Percentiles rank a stretch among this genome's conserved stretches.
Evolutionary conservation across 2,888 invertebrate genomes (phyloP).

Genomic region (Ochropleura leucogaster): DNA sequence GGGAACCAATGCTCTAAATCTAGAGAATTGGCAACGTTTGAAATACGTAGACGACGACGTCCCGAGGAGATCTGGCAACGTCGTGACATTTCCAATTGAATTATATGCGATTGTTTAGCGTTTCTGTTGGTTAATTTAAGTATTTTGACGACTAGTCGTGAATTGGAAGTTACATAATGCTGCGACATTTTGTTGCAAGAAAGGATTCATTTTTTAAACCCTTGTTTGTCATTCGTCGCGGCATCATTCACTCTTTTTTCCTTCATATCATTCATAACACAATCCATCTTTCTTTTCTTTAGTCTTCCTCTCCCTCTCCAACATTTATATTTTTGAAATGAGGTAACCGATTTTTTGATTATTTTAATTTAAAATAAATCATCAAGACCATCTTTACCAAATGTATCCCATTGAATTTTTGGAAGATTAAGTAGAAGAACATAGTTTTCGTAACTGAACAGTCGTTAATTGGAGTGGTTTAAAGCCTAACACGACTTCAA

Average conservation of each 20-base stretch:
- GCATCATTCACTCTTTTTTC: too few species aligned
- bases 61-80: slow-evolving; percentile 56
- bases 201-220: not conserved
- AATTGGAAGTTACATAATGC: not conserved
- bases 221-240: too few species aligned
- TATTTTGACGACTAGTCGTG: slow-evolving; percentile 14
- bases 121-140: slow-evolving; percentile 27
- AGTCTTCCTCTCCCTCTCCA: too few species aligned
- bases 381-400: too few species aligned
- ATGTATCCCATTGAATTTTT: too few species aligned
- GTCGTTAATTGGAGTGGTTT: not conserved
- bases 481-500: not conserved
- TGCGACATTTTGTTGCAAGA: slow-evolving; percentile 27
- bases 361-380: too few species aligned
- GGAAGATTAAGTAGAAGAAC: too few species aligned
- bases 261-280: too few species aligned
- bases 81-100: slow-evolving; percentile 59
- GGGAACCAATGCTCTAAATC: slow-evolving; percentile 9
- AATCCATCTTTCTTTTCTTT: too few species aligned
- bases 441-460: not conserved
- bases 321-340: too few species aligned
- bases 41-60: slow-evolving; percentile 61
- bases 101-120: slow-evolving; percentile 53
- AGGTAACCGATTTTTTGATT: too few species aligned
- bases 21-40: slow-evolving; percentile 57